Base-by-base conservation (phyloP, 1,140 invertebrate genomes). In the Drosophila elegans region DNA sequence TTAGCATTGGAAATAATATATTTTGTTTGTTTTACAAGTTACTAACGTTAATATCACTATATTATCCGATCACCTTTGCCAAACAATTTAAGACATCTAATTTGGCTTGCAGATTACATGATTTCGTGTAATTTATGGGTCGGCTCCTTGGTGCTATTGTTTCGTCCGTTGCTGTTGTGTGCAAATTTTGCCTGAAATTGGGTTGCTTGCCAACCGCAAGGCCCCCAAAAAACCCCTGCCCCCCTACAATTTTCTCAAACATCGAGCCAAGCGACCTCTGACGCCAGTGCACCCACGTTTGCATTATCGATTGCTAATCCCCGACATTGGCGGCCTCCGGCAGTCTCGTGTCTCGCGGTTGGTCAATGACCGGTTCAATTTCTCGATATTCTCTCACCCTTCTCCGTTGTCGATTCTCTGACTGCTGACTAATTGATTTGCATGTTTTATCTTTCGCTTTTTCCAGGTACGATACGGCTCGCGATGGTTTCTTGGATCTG, bases 401-500 rank as follows among this genome's bases (percentile, higher is more conserved):
- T 36, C 36, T 29, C 27, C 13, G 7, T 29, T 38, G 1, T 4
- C n/a, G 10, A 29, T 39, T 38, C 10, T 13, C 51, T 46, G 44
- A 44, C 10, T 60, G 29, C 49, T 36, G 55, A 55, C 52, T 61
- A 76, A 62, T 62, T 69, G n/a, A 68, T 57, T 57, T 61, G 16
- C 42, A 49, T n/a, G n/a, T 2, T 21, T 74, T 67, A 3, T 9
- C 6, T 61, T 60, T 39, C 34, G 68, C 5, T 42, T 45, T 39
- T 51, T 60, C 48, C 93, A 99, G 98, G 92, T 99, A 97, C 93
- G 98, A 99, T 91, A 95, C 95, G 54, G 96, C 97, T 34, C 95
- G 94, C 53, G 98, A 98, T 92, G 97, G 97, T 39, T 98, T 94
- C 86, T 94, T 99, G 56, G 97, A 98, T 93, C 93, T 99, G 44